Base-by-base conservation (phyloP, 37 sponge, comb jelly and placozoan species). In the Sycon ciliatum region DNA sequence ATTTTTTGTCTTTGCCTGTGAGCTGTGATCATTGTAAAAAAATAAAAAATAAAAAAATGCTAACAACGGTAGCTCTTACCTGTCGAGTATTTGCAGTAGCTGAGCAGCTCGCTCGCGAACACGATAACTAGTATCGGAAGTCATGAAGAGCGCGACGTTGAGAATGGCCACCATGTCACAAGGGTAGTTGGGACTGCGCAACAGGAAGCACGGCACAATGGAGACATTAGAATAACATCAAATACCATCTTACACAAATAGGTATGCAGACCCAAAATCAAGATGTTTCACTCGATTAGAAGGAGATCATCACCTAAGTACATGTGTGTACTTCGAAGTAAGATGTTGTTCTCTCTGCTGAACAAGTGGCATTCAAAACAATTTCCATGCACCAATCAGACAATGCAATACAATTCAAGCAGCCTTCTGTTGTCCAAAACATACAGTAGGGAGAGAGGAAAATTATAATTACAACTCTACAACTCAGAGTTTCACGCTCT, bases 11-110 rank as follows among this genome's bases (percentile, higher is more conserved):
- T n/a, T n/a, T n/a, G n/a, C n/a, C n/a, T n/a, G n/a, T n/a, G n/a
- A n/a, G n/a, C n/a, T n/a, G n/a, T n/a, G n/a, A n/a, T 42, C 9
- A 9, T 18, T 18, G 9, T 42, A 42, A 42, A 42, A 13, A 13
- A 42, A 18, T 42, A 9, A 42, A 42, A 13, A 13, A 46, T 18
- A 46, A 46, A 46, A 13, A 46, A 46, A 46, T 46, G 18, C 13
- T 20, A 20, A 11, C 7, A 30, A 60, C 16, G 7, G 63, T 30
- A 7, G 9, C 16, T 69, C 71, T 85, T 78, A 73, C 61, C 36
- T 71, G 74, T 91, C 87, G 4, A 88, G 73, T 3, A 88, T 73
- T 49, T 89, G 89, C 34, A 92, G 89, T 57, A 92, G 85, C 63
- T 83, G 83, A 0, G 61, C 65, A 26, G 94, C 89, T 65, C 80